A percentile compares a stretch with the other conserved stretches of the same genome.
phyloP scores from a whole-genome alignment of 2,113 vertebrate genomes.

The Thomomys bottae region DNA sequence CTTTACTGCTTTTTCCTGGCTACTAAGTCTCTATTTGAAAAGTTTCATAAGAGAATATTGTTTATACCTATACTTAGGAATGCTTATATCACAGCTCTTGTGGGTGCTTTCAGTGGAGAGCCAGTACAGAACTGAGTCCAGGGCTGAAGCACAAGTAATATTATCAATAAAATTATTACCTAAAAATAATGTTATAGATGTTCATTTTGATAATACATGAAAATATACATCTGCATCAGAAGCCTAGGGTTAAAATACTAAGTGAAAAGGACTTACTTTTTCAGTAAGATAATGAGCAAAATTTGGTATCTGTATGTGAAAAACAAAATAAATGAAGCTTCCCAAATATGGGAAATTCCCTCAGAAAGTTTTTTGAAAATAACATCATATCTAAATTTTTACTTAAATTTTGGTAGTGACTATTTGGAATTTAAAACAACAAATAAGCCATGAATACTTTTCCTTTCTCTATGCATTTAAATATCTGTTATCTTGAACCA shows the following conservation, averaged over 20 bases:
- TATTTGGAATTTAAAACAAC: constrained; percentile 10
- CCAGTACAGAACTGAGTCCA: not conserved
- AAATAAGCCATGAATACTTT: constrained; percentile 27
- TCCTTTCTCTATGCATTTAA: constrained; percentile 25
- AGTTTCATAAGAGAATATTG: constrained; percentile 38
- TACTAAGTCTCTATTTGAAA: constrained; percentile 45
- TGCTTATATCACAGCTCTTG: not conserved
- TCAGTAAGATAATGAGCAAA: constrained; percentile 32
- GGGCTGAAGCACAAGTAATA: not conserved
- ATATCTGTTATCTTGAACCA: not conserved
- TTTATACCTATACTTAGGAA: constrained; percentile 10
- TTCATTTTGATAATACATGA: constrained; percentile 33
- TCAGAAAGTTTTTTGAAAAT: constrained; percentile 44
- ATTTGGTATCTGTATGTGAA: constrained; percentile 18
- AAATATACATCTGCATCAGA: constrained; percentile 16
- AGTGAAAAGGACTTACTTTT: constrained; percentile 31
- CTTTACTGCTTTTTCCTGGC: not conserved
- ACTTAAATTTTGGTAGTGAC: constrained; percentile 9
- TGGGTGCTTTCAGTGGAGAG: constrained; percentile 14
- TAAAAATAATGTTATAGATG: not conserved
- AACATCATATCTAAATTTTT: constrained; percentile 23
- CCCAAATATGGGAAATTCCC: not conserved
- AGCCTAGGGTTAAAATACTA: constrained; percentile 55
- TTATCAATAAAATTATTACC: constrained; percentile 21
- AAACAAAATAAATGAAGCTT: constrained; percentile 4